Evolutionary conservation across 2,113 vertebrate genomes (phyloP).

Genomic region (Cebidichthys violaceus): DNA sequence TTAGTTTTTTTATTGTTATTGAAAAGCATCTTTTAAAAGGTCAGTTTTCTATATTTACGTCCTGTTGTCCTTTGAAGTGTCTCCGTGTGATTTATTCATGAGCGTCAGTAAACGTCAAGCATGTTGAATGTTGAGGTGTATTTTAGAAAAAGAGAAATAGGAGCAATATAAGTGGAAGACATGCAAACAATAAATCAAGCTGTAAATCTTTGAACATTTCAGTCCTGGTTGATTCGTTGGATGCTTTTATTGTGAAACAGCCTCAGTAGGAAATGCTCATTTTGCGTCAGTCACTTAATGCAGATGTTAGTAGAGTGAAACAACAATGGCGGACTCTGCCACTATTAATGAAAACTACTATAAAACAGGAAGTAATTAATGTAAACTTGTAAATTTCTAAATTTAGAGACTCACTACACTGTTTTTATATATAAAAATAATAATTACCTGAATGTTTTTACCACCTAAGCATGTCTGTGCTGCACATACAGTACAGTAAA

Average conservation of each 20-base stretch:
- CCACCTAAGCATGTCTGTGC: background rate
- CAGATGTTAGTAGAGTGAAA: no score
- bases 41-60: constrained; percentile 4
- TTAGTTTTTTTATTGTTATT: background rate
- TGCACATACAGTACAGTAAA: background rate
- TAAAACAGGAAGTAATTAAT: no score
- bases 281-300: no score
- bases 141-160: background rate
- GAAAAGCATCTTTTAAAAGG: background rate
- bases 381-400: no score
- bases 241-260: background rate
- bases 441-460: background rate
- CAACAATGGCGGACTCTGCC: no score
- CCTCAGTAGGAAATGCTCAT: background rate
- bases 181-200: no score
- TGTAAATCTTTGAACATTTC: background rate
- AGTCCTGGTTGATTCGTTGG: background rate
- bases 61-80: background rate
- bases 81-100: background rate
- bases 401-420: no score
- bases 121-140: background rate
- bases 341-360: no score
- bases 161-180: background rate
- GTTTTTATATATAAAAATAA: no score
- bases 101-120: background rate